Percentiles rank a stretch among this genome's conserved stretches.
Conservation (phyloP, 2,113 vertebrate species). For the Callospermophilus lateralis region DNA sequence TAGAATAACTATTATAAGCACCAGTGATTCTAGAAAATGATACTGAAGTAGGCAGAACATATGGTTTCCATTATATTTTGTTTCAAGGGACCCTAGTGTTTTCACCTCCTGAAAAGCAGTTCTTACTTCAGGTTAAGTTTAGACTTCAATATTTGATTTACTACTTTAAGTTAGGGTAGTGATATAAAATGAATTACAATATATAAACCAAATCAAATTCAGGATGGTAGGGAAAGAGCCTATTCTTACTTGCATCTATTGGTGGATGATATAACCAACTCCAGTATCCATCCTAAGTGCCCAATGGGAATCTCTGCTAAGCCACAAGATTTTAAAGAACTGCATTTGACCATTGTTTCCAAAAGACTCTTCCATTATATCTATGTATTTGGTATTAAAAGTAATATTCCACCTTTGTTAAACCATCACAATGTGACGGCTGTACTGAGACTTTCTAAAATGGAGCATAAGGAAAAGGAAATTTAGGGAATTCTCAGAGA, state of each 20-base stretch:
- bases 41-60: not conserved
- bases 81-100: not conserved
- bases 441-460: not conserved
- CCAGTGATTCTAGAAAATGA: not conserved
- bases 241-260: not conserved
- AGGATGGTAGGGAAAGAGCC: not conserved
- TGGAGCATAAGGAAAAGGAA: not conserved
- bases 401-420: not conserved
- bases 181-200: not conserved
- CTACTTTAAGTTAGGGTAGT: slow-evolving; percentile 1
- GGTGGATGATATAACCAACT: not conserved
- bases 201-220: not conserved
- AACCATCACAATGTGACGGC: not conserved
- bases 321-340: not conserved
- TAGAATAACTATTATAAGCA: slow-evolving; percentile 3
- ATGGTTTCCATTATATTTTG: not conserved
- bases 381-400: not conserved
- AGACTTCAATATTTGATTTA: not conserved
- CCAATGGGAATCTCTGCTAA: not conserved
- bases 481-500: not conserved
- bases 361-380: not conserved
- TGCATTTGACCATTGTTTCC: not conserved
- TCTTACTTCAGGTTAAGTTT: not conserved
- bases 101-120: not conserved
- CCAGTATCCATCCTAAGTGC: not conserved